Evolutionary conservation across 2,797 vertebrate genomes (phyloP).

Genomic region (Malurus splendens): DNA sequence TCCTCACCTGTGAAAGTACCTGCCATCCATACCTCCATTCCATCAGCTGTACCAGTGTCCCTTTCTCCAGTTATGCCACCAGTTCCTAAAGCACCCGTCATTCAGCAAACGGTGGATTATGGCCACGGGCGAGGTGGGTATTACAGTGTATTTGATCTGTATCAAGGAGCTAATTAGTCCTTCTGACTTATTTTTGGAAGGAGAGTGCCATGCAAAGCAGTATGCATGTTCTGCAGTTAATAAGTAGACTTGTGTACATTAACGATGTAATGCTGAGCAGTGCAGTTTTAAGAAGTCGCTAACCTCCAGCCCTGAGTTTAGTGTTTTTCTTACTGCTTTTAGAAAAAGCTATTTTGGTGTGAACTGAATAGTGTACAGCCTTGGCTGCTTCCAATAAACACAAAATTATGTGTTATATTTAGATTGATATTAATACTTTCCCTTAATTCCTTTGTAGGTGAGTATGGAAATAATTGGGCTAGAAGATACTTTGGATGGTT

Average conservation of each 20-base stretch:
- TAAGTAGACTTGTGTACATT: neutral
- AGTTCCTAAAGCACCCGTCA: constrained; percentile 72
- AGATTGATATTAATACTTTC: neutral
- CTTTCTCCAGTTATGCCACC: constrained; percentile 67
- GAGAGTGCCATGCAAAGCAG: neutral
- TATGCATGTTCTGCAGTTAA: neutral
- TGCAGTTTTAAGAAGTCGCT: neutral
- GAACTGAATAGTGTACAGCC: neutral
- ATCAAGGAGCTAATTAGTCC: neutral
- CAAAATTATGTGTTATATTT: neutral
- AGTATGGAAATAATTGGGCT: neutral
- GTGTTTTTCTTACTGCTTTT: neutral
- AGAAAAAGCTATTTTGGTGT: neutral
- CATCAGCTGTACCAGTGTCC: constrained; percentile 44
- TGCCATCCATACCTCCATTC: constrained; percentile 57
- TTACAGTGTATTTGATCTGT: neutral
- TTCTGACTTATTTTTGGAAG: neutral
- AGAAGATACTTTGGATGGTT: neutral
- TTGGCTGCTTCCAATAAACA: neutral
- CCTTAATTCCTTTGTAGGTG: neutral
- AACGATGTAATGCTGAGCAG: neutral
- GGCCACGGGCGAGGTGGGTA: constrained; percentile 82
- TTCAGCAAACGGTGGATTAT: constrained; percentile 95
- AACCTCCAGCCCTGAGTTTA: neutral
- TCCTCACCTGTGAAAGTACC: constrained; percentile 61